Percentiles rank a stretch among this genome's conserved stretches.
phyloP scores from a whole-genome alignment of 2,113 vertebrate genomes.

The Pholis gunnellus region DNA sequence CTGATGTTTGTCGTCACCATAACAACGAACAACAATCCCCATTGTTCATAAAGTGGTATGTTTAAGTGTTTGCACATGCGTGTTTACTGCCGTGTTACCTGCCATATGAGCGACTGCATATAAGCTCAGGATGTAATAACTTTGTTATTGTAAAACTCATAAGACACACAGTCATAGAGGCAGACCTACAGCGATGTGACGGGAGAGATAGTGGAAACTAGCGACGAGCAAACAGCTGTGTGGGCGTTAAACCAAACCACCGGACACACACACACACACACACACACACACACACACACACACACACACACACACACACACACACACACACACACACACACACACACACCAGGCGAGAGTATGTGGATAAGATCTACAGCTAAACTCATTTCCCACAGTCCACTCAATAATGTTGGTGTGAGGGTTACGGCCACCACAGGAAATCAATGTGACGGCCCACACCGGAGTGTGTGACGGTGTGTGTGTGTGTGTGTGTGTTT shows the following conservation, averaged over 20 bases:
- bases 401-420: conserved; percentile 42
- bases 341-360: conserved; percentile 17
- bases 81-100: conserved; percentile 4
- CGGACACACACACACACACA: not conserved
- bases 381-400: conserved; percentile 51
- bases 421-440: conserved; percentile 38
- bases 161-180: conserved; percentile 3
- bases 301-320: no score
- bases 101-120: not conserved
- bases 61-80: conserved; percentile 3
- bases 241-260: not conserved
- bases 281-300: conserved; percentile 28
- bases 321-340: not conserved
- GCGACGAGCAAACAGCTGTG: conserved; percentile 30
- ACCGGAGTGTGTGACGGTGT: not conserved
- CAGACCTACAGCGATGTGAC: not conserved
- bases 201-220: conserved; percentile 8
- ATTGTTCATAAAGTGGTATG: not conserved
- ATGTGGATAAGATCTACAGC: conserved; percentile 45
- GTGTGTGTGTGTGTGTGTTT: conserved; percentile 19
- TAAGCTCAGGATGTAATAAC: conserved; percentile 10
- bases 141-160: conserved; percentile 13
- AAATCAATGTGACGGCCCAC: conserved; percentile 36
- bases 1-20: not conserved
- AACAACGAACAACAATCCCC: not conserved